Evolutionary conservation across 2,888 invertebrate genomes (phyloP), one percentile per base, ranked within the genome.

Genomic region (Lasioglossum vierecki): DNA sequence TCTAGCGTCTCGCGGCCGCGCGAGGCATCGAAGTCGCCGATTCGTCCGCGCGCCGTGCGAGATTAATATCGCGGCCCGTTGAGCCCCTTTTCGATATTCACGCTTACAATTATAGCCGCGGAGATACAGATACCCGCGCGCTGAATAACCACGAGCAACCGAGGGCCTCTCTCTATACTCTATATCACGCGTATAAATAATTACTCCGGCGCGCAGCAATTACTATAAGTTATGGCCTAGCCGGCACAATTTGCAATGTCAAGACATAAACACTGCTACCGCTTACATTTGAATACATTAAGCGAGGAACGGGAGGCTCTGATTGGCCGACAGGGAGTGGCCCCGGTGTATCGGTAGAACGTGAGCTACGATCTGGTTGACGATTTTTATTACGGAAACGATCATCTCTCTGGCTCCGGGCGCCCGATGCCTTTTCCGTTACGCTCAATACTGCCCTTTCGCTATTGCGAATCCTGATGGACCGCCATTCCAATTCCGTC

Each of bases 271-370:
- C 95, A 95, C 95, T 94, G 94, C 94, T 94, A 94, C 95, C 93
- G 95, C 95, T 95, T 95, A 95, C 94, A 95, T 95, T 95, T 95
- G 95, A 95, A 95, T 95, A 95, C 92, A 95, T 95, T 95, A 95
- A 93, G 91, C 80, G 89, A 22, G 70, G 39, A 88, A 91, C 89
- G 91, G 92, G 90, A 91, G 88, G 86, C 89, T 87, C 93, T 93
- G 94, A 94, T 94, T 94, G 95, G 94, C 88, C 91, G 83, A 81
- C 89, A 84, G 86, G 84, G 84, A 91, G 90, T 91, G 90, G 92
- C 84, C 88, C 88, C 90, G 90, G 90, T 86, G 92, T 93, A 93
- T 93, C 93, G 91, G 92, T 91, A 91, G 1, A 57, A 57, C 91
- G 90, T 92, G 93, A 94, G 94, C 92, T 94, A 94, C 94, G 94